Base-by-base conservation (phyloP, 2,888 invertebrate genomes). In the Watsonalla binaria region DNA sequence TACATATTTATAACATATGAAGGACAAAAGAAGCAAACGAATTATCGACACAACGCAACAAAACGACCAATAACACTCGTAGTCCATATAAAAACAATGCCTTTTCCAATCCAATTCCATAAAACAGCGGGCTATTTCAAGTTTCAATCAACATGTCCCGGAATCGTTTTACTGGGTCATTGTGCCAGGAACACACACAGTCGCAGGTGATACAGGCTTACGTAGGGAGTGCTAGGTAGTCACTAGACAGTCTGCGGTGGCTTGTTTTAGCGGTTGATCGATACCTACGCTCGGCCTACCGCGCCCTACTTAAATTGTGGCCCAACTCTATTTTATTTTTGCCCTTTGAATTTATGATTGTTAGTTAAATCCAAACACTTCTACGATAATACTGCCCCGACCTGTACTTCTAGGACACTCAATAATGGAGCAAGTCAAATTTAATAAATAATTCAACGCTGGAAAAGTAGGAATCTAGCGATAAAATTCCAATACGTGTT, bases 221-320 rank as follows among this genome's bases (percentile, higher is more conserved):
- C 74, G 69, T 76, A 74, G 75, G 70, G 70, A 72, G 70, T 73
- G 76, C 74, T 81, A 76, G 78, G 72, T 78, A 66, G 65, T 68
- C 72, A 77, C 80, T 75, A 86, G 85, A 81, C 84, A 81, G 81
- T 68, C 82, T 76, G 72, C 75, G 74, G 73, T 75, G 60, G 80
- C 78, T 84, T 80, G 84, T 86, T 89, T 86, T 85, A 88, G 82
- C 77, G 62, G 54, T 82, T 88, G 85, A 87, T 90, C 90, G 84
- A 90, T 90, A 90, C 77, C 69, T 66, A 65, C 70, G 70, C 71
- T 66, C 80, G 72, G 69, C 79, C 77, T 74, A 82, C 80, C 73
- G 78, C 80, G 86, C 79, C 86, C 87, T 84, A 86, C 81, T 88
- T 89, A 69, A 68, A 71, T 74, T 66, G 70, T 78, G 73, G 76